Conservation (phyloP, 2,113 vertebrate genomes). For the Toxotes chatareus region DNA sequence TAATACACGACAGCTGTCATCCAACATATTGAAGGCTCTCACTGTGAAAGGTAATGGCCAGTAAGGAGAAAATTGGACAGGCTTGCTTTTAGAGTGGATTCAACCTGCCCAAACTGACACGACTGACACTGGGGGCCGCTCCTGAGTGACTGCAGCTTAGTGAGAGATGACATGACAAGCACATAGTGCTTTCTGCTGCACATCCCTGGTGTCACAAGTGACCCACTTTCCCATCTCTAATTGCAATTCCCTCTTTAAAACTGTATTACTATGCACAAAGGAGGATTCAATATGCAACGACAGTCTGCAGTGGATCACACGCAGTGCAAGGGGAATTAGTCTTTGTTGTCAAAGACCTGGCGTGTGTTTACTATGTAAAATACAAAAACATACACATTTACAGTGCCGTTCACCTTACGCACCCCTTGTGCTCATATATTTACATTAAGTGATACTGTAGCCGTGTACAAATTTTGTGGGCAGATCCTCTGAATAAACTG, state of each 20-base stretch:
- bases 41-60: slow-evolving; percentile 39
- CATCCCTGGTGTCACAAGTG: slow-evolving; percentile 60
- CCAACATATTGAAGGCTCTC: slow-evolving; percentile 14
- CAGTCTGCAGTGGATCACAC: slow-evolving; percentile 12
- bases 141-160: slow-evolving; percentile 66
- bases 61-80: slow-evolving; percentile 32
- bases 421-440: not conserved
- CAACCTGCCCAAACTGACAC: slow-evolving; percentile 41
- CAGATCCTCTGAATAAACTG: slow-evolving; percentile 5
- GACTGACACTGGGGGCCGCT: slow-evolving; percentile 37
- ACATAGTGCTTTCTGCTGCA: slow-evolving; percentile 59
- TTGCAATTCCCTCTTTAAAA: slow-evolving; percentile 70
- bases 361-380: slow-evolving; percentile 12
- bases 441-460: not conserved
- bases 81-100: slow-evolving; percentile 50
- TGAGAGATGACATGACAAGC: slow-evolving; percentile 68
- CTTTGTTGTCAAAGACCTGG: slow-evolving; percentile 13
- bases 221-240: slow-evolving; percentile 67
- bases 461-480: not conserved
- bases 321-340: not conserved
- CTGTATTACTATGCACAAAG: slow-evolving; percentile 39
- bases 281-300: not conserved
- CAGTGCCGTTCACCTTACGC: not conserved
- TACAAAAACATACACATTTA: slow-evolving; percentile 21
- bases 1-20: slow-evolving; percentile 59